Evolutionary conservation across 2,797 vertebrate genomes (phyloP).

Genomic region (Sorex maritimensis): DNA sequence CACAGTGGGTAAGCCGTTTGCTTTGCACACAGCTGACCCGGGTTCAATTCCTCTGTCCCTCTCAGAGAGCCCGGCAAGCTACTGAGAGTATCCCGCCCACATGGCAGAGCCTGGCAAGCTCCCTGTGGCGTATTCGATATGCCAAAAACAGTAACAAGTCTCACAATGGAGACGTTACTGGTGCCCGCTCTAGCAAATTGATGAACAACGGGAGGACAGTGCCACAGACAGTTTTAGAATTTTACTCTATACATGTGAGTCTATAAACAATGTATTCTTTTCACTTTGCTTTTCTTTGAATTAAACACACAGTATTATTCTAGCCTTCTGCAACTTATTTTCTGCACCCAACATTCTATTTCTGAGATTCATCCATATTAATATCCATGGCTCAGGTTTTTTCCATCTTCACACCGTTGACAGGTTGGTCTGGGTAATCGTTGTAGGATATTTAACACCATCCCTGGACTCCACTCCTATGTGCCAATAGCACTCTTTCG

Average conservation of each 20-base stretch:
- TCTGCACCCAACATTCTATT: not conserved
- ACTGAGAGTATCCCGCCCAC: too few relatives aligned
- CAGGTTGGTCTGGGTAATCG: not conserved
- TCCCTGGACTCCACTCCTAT: not conserved
- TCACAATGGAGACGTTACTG: too few relatives aligned
- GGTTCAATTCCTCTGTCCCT: too few relatives aligned
- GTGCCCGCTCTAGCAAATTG: too few relatives aligned
- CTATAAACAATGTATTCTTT: not conserved
- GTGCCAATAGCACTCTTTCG: not conserved
- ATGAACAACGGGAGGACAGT: too few relatives aligned
- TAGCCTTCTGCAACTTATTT: constrained; percentile 40
- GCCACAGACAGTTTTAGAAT: not conserved
- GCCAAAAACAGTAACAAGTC: too few relatives aligned
- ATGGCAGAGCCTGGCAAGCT: too few relatives aligned
- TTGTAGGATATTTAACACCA: not conserved
- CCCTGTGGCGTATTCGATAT: too few relatives aligned
- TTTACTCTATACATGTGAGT: constrained; percentile 11
- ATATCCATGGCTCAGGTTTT: constrained; percentile 24
- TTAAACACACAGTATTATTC: not conserved
- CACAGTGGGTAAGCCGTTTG: too few relatives aligned
- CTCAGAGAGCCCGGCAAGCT: too few relatives aligned
- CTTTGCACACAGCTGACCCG: too few relatives aligned
- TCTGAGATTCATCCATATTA: not conserved
- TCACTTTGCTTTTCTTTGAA: constrained; percentile 39
- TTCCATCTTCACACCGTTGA: not conserved